Evolutionary conservation across 2,113 vertebrate genomes (phyloP), one percentile per base, ranked within the genome.

Genomic region (Rhinoptilus africanus): DNA sequence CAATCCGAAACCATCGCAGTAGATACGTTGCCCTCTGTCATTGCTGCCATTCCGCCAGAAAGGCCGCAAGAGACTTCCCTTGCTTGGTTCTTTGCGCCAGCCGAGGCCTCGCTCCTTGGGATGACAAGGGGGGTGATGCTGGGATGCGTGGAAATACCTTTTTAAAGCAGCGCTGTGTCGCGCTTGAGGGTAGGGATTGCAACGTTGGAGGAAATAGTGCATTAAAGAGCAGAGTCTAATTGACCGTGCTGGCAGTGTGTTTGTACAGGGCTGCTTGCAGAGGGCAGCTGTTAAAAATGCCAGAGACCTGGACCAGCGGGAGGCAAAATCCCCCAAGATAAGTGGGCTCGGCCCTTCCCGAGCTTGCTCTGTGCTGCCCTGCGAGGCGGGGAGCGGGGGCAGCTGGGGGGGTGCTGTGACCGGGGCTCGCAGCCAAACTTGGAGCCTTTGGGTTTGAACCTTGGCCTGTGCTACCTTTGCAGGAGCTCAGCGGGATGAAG

Each of bases 161-260:
- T 90, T 28, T 79, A 34, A 89, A 95, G 87, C 71, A 68, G 76
- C 5, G 35, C 68, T 80, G 75, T 80, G 41, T 39, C 0, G 3
- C 0, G 3, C 54, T 50, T 2, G 6, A 69, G 41, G 63, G 10
- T 73, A 66, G 67, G 84, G 59, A 51, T 66, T 81, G 72, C 80
- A 45, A 34, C 6, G 23, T 18, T 78, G 80, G 60, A 94, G 67
- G 75, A 82, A 95, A 68, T 11, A 41, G 53, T 28, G 20, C 86
- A 97, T 97, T 97, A 97, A 97, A 97, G 82, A 96, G 85, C 82
- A 72, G 86, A 96, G 83, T 62, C 39, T 54, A 43, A 76, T 0
- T 32, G 39, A 20, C 18, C 0, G 0, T 47, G 34, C 85, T 41
- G 64, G 24, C 60, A 7, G 24, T 48, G 76, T 60, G 35, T 75